These are phyloP conservation scores for Troides aeacus DNA, from an alignment of 2,888 invertebrate genomes.

Conservation along the genomic window DNA sequence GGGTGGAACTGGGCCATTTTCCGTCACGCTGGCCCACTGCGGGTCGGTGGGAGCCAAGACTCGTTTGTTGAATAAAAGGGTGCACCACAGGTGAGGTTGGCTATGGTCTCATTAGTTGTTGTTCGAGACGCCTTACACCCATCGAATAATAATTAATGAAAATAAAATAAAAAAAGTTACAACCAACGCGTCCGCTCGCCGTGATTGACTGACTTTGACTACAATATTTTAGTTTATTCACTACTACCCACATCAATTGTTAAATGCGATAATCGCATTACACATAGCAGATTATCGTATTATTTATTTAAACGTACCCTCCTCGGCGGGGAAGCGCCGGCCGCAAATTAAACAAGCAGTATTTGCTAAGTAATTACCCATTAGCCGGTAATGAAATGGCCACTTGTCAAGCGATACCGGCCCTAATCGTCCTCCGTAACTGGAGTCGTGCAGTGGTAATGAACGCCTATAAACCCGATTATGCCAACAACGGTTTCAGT, in stretches of 20 bases:
- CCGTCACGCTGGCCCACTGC: too few relatives aligned
- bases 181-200: background rate
- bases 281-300: background rate
- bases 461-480: slow-evolving; percentile 23
- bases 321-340: slow-evolving; percentile 10
- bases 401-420: slow-evolving; percentile 28
- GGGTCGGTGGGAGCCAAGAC: too few relatives aligned
- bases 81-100: too few relatives aligned
- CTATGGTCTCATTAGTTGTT: too few relatives aligned
- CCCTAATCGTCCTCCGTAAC: slow-evolving; percentile 23
- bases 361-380: slow-evolving; percentile 28
- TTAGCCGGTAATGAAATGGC: slow-evolving; percentile 27
- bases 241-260: background rate
- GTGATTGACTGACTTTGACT: too few relatives aligned
- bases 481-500: slow-evolving; percentile 8
- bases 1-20: too few relatives aligned
- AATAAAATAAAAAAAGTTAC: too few relatives aligned
- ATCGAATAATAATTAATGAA: too few relatives aligned
- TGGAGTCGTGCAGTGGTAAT: slow-evolving; percentile 18
- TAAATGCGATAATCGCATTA: background rate
- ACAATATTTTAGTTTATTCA: background rate
- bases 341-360: slow-evolving; percentile 21
- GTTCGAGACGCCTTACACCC: too few relatives aligned
- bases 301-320: slow-evolving; percentile 5
- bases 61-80: too few relatives aligned